A percentile compares a stretch with the other conserved stretches of the same genome.
These are phyloP conservation scores for Meiosimyza decipiens DNA, from an alignment of 2,888 invertebrate species.

Conservation along the genomic window DNA sequence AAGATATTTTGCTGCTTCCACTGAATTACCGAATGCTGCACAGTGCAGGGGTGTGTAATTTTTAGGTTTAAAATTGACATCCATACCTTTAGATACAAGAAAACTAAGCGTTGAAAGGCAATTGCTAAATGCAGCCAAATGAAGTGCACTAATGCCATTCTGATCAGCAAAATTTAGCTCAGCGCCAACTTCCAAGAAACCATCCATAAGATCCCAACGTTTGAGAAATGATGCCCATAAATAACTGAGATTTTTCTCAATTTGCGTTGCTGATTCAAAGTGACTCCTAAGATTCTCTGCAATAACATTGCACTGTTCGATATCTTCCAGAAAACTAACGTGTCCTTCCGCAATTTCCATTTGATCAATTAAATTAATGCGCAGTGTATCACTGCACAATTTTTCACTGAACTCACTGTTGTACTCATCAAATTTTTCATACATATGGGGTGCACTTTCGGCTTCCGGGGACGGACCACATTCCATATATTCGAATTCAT, in stretches of 20 bases:
- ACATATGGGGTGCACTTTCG: slow-evolving; percentile 83
- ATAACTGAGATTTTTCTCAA: slow-evolving; percentile 78
- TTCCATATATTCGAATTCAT: slow-evolving; percentile 80
- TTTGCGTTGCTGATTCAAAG: slow-evolving; percentile 71
- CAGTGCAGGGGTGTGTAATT: slow-evolving; percentile 88
- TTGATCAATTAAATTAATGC: slow-evolving; percentile 79
- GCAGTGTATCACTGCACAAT: slow-evolving; percentile 79
- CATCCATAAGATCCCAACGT: slow-evolving; percentile 74
- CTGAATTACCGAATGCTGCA: slow-evolving; percentile 88
- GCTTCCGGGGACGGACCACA: slow-evolving; percentile 83
- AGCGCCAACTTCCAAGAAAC: slow-evolving; percentile 74
- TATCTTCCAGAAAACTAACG: slow-evolving; percentile 76
- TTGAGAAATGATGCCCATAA: slow-evolving; percentile 82
- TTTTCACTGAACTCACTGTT: slow-evolving; percentile 77
- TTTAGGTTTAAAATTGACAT: slow-evolving; percentile 76
- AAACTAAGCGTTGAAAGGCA: slow-evolving; percentile 77
- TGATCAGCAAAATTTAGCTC: slow-evolving; percentile 78
- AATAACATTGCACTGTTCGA: slow-evolving; percentile 76
- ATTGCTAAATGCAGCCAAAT: slow-evolving; percentile 83
- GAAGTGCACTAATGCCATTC: slow-evolving; percentile 79
- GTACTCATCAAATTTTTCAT: slow-evolving; percentile 82
- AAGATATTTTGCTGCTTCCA: slow-evolving; percentile 82
- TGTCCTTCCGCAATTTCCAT: slow-evolving; percentile 77
- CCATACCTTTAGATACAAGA: slow-evolving; percentile 75
- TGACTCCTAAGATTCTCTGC: slow-evolving; percentile 70